phyloP scores from a whole-genome alignment of 2,797 vertebrate genomes.

The Serranus cabrilla region DNA sequence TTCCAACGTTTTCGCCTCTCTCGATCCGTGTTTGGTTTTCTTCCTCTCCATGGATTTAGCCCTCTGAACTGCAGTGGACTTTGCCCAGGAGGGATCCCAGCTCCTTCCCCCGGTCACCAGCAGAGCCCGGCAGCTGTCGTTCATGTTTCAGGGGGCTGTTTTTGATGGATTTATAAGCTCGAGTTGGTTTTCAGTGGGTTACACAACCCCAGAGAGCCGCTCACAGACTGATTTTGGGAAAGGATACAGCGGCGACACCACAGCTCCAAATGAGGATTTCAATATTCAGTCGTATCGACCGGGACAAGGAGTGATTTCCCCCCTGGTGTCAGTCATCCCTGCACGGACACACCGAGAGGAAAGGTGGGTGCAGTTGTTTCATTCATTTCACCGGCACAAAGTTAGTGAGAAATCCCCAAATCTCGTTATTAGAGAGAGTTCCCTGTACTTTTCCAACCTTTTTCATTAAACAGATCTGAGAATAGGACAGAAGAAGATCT shows the following conservation, averaged over 20 bases:
- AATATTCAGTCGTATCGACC: slow-evolving; percentile 36
- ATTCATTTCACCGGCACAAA: slow-evolving; percentile 49
- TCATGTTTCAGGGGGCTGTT: slow-evolving; percentile 47
- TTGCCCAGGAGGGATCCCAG: slow-evolving; percentile 67
- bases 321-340: slow-evolving; percentile 40
- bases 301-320: slow-evolving; percentile 62
- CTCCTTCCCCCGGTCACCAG: slow-evolving; percentile 45
- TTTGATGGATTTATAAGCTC: slow-evolving; percentile 78
- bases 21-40: neutral
- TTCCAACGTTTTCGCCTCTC: neutral
- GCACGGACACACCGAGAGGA: slow-evolving; percentile 33
- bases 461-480: neutral
- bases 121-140: slow-evolving; percentile 61
- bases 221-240: slow-evolving; percentile 17
- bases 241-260: slow-evolving; percentile 14
- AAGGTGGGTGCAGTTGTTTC: slow-evolving; percentile 70
- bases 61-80: slow-evolving; percentile 71
- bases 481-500: rapidly evolving
- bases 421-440: neutral
- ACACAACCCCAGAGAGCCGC: neutral
- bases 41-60: slow-evolving; percentile 69
- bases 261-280: slow-evolving; percentile 74
- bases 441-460: neutral
- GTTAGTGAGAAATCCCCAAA: neutral
- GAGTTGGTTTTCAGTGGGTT: slow-evolving; percentile 32